Evolutionary conservation across 2,797 vertebrate genomes (phyloP).

Genomic region (Cyclura pinguis): DNA sequence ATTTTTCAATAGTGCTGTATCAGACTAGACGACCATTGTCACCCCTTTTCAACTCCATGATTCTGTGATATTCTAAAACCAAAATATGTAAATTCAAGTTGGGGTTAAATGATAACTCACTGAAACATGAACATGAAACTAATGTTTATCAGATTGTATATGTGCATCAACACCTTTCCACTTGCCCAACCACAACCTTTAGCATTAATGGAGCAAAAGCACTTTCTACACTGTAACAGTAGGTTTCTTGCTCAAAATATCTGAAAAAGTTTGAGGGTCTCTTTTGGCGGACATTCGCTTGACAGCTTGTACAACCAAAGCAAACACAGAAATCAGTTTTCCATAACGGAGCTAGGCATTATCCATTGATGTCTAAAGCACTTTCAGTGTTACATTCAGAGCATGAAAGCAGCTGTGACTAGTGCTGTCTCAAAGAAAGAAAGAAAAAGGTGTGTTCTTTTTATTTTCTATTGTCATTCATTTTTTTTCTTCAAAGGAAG

Average conservation of each 20-base stretch:
- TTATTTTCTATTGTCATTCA: background rate
- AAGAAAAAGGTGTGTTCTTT: background rate
- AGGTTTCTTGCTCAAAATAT: background rate
- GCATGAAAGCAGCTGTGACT: background rate
- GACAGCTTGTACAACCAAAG: background rate
- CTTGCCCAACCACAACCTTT: conserved; percentile 4
- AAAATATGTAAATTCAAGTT: background rate
- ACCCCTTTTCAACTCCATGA: too few relatives aligned
- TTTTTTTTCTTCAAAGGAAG: background rate
- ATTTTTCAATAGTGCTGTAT: too few relatives aligned
- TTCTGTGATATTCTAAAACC: background rate
- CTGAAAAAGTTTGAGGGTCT: background rate
- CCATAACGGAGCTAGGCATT: background rate
- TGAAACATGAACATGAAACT: conserved; percentile 6
- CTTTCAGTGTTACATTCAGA: background rate
- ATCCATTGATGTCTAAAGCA: background rate
- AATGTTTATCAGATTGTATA: conserved; percentile 1
- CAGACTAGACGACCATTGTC: too few relatives aligned
- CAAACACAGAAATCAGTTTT: background rate
- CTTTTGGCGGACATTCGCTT: background rate
- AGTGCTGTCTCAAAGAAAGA: background rate
- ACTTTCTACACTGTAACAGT: background rate
- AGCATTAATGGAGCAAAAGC: conserved; percentile 6
- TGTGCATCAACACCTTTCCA: background rate
- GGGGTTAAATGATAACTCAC: background rate